phyloP scores from a whole-genome alignment of 2,888 invertebrate genomes.

The Euproctis similis region DNA sequence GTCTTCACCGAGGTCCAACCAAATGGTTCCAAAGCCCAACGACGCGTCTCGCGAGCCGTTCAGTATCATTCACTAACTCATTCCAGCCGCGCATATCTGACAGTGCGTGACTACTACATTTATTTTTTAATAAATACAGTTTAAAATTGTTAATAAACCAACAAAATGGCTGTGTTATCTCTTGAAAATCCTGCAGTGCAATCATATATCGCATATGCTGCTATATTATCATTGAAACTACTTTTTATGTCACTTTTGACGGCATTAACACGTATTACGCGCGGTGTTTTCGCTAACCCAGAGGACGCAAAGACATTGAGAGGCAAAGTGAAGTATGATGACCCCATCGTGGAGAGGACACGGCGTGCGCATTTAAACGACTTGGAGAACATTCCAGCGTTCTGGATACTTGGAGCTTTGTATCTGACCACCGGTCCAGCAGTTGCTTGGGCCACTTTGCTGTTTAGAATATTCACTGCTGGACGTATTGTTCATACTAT shows the following conservation, averaged over 20 bases:
- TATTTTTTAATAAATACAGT: too few relatives aligned
- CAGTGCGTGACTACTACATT: too few relatives aligned
- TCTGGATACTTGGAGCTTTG: constrained; percentile 75
- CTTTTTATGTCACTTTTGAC: constrained; percentile 39
- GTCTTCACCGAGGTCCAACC: too few relatives aligned
- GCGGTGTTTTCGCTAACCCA: constrained; percentile 47
- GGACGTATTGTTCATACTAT: constrained; percentile 78
- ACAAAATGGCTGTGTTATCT: constrained; percentile 37
- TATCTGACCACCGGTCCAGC: constrained; percentile 78
- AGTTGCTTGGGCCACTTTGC: constrained; percentile 41
- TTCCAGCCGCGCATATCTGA: too few relatives aligned
- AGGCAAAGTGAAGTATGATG: constrained; percentile 52
- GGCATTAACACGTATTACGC: constrained; percentile 29
- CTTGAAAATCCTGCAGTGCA: constrained; percentile 40
- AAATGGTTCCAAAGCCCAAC: too few relatives aligned
- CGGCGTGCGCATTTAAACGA: constrained; percentile 81
- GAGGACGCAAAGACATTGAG: constrained; percentile 43
- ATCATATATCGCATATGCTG: constrained; percentile 52
- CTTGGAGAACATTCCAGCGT: constrained; percentile 82
- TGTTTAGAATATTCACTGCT: constrained; percentile 70
- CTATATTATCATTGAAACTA: constrained; percentile 51
- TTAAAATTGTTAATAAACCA: too few relatives aligned
- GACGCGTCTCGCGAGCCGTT: too few relatives aligned
- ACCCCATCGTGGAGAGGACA: constrained; percentile 47
- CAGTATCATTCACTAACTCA: too few relatives aligned